These are phyloP conservation scores for Parnassius mnemosyne DNA, from an alignment of 2,888 invertebrate genomes.

Conservation along the genomic window DNA sequence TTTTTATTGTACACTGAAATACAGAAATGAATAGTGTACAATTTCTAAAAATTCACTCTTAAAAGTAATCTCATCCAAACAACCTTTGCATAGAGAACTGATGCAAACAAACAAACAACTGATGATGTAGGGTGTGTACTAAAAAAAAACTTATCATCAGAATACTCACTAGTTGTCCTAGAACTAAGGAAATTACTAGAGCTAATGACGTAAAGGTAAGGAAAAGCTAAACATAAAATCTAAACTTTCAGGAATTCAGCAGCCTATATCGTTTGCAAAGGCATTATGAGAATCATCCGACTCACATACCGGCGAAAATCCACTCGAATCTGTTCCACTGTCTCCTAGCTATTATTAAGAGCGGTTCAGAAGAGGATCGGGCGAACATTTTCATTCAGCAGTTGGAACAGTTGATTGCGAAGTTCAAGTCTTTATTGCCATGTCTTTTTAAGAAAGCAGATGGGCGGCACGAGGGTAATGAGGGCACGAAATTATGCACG, in stretches of 20 bases:
- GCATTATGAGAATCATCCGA: constrained; percentile 66
- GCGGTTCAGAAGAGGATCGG: constrained; percentile 52
- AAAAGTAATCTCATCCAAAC: too few relatives aligned
- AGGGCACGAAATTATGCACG: constrained; percentile 56
- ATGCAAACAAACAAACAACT: too few relatives aligned
- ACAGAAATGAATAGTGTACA: too few relatives aligned
- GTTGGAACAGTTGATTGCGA: constrained; percentile 60
- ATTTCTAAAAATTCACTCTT: too few relatives aligned
- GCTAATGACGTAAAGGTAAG: not conserved
- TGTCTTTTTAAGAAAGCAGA: constrained; percentile 56
- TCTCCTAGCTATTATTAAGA: constrained; percentile 60
- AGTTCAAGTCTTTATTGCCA: constrained; percentile 58
- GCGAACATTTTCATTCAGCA: constrained; percentile 66
- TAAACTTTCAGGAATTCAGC: constrained; percentile 57
- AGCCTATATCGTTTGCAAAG: constrained; percentile 66
- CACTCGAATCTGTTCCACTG: constrained; percentile 70
- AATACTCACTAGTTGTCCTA: too few relatives aligned
- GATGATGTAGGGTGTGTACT: too few relatives aligned
- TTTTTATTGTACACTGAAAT: too few relatives aligned
- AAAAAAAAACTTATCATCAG: too few relatives aligned
- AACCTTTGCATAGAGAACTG: too few relatives aligned
- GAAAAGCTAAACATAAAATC: not conserved
- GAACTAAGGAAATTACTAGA: too few relatives aligned
- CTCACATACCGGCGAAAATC: constrained; percentile 60
- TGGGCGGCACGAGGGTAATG: constrained; percentile 42